Conservation (phyloP, 2,888 invertebrate species). For the Salpingus planirostris region DNA sequence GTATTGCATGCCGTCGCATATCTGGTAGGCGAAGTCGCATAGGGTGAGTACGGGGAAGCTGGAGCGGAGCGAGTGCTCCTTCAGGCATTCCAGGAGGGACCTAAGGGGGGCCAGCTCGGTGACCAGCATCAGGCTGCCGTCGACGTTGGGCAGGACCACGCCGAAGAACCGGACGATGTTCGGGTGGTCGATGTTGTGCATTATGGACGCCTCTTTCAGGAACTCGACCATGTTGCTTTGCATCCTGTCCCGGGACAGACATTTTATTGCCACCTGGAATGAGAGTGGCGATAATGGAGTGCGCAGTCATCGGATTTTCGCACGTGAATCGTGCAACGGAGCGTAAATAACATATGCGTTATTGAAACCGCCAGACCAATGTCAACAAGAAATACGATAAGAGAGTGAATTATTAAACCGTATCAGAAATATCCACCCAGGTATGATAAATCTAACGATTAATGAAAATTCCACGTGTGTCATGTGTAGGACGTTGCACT, state of each 20-base stretch:
- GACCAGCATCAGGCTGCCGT: constrained; percentile 52
- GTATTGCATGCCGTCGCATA: constrained; percentile 97
- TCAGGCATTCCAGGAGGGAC: constrained; percentile 90
- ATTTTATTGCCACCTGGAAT: constrained; percentile 93
- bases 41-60: constrained; percentile 87
- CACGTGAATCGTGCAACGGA: too few species aligned
- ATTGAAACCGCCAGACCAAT: too few species aligned
- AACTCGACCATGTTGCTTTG: constrained; percentile 95
- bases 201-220: constrained; percentile 94
- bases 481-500: too few species aligned
- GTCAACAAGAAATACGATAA: too few species aligned
- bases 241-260: constrained; percentile 88
- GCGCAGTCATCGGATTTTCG: too few species aligned
- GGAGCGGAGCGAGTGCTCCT: constrained; percentile 82
- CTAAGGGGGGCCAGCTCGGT: constrained; percentile 94
- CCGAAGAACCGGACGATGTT: constrained; percentile 96
- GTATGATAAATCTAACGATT: too few species aligned
- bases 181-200: constrained; percentile 96
- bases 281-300: too few species aligned
- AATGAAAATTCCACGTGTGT: too few species aligned
- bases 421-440: too few species aligned
- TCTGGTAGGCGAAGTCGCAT: constrained; percentile 92
- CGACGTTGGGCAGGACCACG: constrained; percentile 78
- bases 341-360: too few species aligned
- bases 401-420: too few species aligned